Base-by-base conservation (phyloP, 2,113 vertebrate species). In the Bothrops jararaca region DNA sequence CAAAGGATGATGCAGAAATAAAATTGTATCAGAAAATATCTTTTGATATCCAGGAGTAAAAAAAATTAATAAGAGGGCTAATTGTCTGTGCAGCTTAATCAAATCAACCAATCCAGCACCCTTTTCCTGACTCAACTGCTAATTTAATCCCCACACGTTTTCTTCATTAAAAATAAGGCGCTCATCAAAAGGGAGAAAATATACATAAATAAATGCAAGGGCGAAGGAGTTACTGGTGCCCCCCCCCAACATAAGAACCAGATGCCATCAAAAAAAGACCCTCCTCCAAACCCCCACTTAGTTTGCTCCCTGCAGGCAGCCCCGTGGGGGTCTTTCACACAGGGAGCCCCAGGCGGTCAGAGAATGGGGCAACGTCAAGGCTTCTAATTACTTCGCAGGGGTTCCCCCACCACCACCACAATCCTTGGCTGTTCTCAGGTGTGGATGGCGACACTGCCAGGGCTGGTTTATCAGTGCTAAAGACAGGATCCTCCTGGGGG, bases 121-220 rank as follows among this genome's bases (percentile, higher is more conserved):
- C 29, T 74, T 2, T 91, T 42, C 0, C 23, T 60, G 11, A 90
- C 90, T 53, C 86, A 58, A 56, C 0, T 0, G 69, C 39, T 57
- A 60, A 89, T 89, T 94, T 9, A 53, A 92, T 91, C 92, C 50
- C 90, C 88, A 94, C 8, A 52, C 7, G 45, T 53, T 90, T 90
- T 24, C 88, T 5, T 0, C 0, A 10, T 3, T 12, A n/a, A 56
- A 22, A 60, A 13, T 54, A 22, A 20, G 3, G 0, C 0, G 34
- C 52, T 0, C 3, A 58, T 50, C 91, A 91, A 86, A 58, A 86
- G 88, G 89, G 74, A 93, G 94, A 48, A 3, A 23, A 34, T 85
- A 42, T 42, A 45, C 39, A 85, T 23, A 45, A 23, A 85, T 85
- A 20, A 45, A 85, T 45, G 3, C 7, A 85, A 45, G 80, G 80